A percentile compares a stretch with the other conserved stretches of the same genome.
Conservation (phyloP, 2,888 invertebrate species). For the Muschampia plurimacula region DNA sequence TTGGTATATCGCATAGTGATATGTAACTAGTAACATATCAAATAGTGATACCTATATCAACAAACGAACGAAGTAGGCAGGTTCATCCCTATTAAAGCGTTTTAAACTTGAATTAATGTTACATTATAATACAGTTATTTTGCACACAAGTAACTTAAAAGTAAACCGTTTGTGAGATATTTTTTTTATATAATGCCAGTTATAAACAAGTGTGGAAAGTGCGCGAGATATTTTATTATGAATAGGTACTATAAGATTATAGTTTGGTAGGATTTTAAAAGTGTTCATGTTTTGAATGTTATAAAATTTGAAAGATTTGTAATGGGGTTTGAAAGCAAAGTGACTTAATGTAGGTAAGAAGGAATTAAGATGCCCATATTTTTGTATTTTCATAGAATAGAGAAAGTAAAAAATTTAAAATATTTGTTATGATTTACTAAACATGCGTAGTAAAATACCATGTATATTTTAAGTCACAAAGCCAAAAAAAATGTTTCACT, state of each 20-base stretch:
- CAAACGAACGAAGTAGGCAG: too few species aligned
- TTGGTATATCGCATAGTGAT: too few species aligned
- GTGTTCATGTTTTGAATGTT: background rate
- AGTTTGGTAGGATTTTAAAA: background rate
- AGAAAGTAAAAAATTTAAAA: too few species aligned
- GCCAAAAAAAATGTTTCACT: background rate
- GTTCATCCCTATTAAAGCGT: too few species aligned
- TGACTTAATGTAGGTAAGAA: constrained; percentile 12
- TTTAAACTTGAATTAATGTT: background rate
- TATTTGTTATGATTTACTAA: background rate
- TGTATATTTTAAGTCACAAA: background rate
- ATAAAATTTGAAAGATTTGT: background rate
- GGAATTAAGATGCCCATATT: background rate
- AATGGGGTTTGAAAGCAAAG: background rate
- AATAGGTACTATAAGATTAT: background rate
- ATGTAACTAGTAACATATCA: too few species aligned
- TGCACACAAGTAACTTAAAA: constrained; percentile 22
- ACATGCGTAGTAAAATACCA: background rate
- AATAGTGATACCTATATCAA: too few species aligned
- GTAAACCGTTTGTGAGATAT: background rate
- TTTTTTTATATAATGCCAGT: constrained; percentile 1
- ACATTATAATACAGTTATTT: background rate
- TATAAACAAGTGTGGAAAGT: background rate
- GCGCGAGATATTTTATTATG: background rate
- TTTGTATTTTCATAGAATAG: background rate